Base-by-base conservation (phyloP, 2,113 vertebrate species). In the Hippocampus guttulatus region DNA sequence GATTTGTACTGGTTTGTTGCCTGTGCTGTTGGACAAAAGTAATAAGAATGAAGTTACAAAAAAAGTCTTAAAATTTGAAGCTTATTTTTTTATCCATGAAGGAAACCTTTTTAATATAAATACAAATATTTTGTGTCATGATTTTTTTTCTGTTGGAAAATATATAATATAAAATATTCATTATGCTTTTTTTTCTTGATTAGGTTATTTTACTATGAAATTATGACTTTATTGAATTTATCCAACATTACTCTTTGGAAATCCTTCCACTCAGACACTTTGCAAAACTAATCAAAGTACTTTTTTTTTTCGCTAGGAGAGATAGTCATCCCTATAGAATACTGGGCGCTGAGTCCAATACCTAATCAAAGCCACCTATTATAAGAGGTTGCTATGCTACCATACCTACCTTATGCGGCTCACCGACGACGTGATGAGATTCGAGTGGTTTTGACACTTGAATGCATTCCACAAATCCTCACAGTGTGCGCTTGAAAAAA, bases 371-470 rank as follows among this genome's bases (percentile, higher is more conserved):
- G 73, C 33, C 51, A 20, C 51, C 57, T 62, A 81, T 82, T 84
- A 81, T 80, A 76, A 60, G 75, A 43, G 68, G 88, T 90, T 92
- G 88, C 91, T 87, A 86, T 85, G 91, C 82, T 81, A 91, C 89
- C 72, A 75, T 87, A 81, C 75, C 83, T 89, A 81, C 68, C 74
- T 68, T 69, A 78, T 64, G 69, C 77, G 86, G 79, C 75, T 86
- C 74, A 79, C 67, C 51, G 43, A 61, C 81, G 85, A 86, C 57
- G 68, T 81, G 78, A 82, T 81, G 85, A 81, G 80, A 85, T 86
- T 86, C 84, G 74, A 70, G 74, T 75, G 71, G 82, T 65, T 74
- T 80, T 81, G 84, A 86, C 74, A 89, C 86, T 82, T 75, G 73
- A 77, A 81, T 75, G 60, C 65, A 65, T 81, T 70, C 71, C 74